phyloP scores from a whole-genome alignment of 2,797 vertebrate species.

The Malurus leucopterus region DNA sequence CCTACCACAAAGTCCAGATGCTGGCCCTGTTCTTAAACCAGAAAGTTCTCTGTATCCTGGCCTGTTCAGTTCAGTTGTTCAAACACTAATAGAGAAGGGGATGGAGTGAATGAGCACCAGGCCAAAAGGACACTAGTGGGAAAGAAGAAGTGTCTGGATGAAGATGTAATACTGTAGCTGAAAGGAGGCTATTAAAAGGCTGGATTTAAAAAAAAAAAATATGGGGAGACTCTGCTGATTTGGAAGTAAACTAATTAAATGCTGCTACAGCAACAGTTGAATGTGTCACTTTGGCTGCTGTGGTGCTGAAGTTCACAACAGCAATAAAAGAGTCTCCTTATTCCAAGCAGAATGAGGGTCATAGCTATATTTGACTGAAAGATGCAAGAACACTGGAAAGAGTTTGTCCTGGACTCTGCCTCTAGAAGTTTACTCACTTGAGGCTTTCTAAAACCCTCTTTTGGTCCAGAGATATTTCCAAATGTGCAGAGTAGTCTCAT shows the following conservation, averaged over 20 bases:
- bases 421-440: not conserved
- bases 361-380: not conserved
- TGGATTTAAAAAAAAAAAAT: not conserved
- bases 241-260: not conserved
- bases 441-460: not conserved
- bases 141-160: not conserved
- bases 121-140: not conserved
- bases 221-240: not conserved
- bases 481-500: not conserved
- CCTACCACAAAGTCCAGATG: not conserved
- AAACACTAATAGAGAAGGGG: not conserved
- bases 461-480: not conserved
- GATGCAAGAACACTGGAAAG: not conserved
- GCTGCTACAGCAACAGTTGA: not conserved
- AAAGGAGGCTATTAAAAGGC: not conserved
- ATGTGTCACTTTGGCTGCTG: not conserved
- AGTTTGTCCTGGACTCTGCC: not conserved
- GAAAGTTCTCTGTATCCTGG: not conserved
- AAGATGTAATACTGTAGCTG: constrained; percentile 1
- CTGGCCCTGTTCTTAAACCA: not conserved
- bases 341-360: not conserved
- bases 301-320: not conserved
- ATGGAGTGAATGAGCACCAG: not conserved
- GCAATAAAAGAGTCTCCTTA: not conserved
- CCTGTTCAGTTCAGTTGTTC: not conserved